Evolutionary conservation across 2,113 vertebrate genomes (phyloP).

Genomic region (Cairina moschata): DNA sequence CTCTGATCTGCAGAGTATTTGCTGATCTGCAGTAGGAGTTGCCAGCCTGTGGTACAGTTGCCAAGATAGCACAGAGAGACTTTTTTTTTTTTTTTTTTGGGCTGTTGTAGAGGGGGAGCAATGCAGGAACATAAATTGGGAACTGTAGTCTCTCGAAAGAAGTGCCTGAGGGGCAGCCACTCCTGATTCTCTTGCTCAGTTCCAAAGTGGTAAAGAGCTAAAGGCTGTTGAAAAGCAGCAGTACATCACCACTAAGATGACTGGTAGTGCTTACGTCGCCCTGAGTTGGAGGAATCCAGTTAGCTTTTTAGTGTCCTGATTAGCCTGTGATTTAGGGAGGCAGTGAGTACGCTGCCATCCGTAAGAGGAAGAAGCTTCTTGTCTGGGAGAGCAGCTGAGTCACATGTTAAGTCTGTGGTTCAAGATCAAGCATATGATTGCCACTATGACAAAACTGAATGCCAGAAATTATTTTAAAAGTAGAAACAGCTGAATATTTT

Average conservation of each 20-base stretch:
- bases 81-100: not conserved
- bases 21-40: conserved; percentile 2
- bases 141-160: not conserved
- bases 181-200: not conserved
- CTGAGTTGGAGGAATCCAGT: not conserved
- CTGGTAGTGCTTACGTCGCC: not conserved
- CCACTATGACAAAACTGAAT: not conserved
- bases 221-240: not conserved
- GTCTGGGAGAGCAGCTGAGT: not conserved
- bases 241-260: not conserved
- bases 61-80: conserved; percentile 14
- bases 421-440: not conserved
- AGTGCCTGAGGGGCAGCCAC: not conserved
- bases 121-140: not conserved
- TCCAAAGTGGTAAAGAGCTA: not conserved
- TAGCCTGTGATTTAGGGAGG: not conserved
- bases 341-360: not conserved
- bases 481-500: not conserved
- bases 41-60: not conserved
- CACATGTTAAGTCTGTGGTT: not conserved
- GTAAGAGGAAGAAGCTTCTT: not conserved
- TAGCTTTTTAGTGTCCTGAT: not conserved
- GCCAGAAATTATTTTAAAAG: not conserved
- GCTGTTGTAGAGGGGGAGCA: not conserved
- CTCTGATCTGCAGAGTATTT: conserved; percentile 11